Evolutionary conservation across 2,888 invertebrate genomes (phyloP).

Genomic region (Reticulitermes lucifugus): DNA sequence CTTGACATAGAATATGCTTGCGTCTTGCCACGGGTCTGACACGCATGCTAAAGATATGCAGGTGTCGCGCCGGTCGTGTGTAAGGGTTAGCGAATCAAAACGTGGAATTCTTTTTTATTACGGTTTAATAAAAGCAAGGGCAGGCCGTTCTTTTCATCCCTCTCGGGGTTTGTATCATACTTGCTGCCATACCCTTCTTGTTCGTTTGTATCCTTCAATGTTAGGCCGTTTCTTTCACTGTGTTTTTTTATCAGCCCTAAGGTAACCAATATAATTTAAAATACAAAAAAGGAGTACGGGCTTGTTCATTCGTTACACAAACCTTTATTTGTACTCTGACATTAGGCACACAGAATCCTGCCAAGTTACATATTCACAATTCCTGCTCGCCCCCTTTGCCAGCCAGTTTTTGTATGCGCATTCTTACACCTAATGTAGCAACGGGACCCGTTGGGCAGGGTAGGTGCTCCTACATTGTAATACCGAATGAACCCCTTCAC

Average conservation of each 20-base stretch:
- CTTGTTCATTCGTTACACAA: constrained; percentile 46
- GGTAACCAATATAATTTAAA: constrained; percentile 28
- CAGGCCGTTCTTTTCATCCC: not conserved
- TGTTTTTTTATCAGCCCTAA: not conserved
- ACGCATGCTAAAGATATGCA: constrained; percentile 31
- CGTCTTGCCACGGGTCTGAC: not conserved
- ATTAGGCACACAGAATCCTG: constrained; percentile 43
- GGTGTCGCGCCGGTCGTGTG: constrained; percentile 27
- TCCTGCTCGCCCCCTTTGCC: not conserved
- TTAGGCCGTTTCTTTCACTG: not conserved
- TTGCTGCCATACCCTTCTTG: not conserved
- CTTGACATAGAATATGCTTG: not conserved
- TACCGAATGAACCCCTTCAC: constrained; percentile 45
- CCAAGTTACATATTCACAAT: constrained; percentile 34
- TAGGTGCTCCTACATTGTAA: constrained; percentile 33
- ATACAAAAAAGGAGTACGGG: not conserved
- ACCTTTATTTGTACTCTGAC: constrained; percentile 50
- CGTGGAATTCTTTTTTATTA: constrained; percentile 5
- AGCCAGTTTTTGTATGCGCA: constrained; percentile 18
- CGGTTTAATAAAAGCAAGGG: constrained; percentile 27
- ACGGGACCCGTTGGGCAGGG: constrained; percentile 23
- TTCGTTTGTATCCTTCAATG: not conserved
- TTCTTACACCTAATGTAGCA: constrained; percentile 36
- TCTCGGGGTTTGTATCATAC: constrained; percentile 20
- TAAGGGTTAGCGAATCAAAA: constrained; percentile 33